These are phyloP conservation scores for Heterochromis multidens DNA, from an alignment of 2,113 vertebrate genomes.

Conservation along the genomic window DNA sequence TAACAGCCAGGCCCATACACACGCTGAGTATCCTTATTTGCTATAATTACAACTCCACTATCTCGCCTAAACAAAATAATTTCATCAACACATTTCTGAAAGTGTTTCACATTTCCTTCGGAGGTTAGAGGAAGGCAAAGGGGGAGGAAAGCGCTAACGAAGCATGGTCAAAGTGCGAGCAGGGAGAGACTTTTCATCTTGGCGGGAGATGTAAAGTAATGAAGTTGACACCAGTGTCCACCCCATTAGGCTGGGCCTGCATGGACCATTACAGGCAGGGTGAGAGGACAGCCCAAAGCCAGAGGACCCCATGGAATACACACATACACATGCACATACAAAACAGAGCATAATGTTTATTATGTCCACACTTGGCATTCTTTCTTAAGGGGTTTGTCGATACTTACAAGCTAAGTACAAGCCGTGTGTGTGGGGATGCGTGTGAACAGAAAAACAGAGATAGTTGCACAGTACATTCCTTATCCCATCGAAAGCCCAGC, in stretches of 20 bases:
- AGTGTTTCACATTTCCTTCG: slow-evolving; percentile 27
- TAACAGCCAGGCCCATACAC: background rate
- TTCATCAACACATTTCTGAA: slow-evolving; percentile 5
- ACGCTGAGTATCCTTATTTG: slow-evolving; percentile 6
- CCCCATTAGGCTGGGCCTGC: slow-evolving; percentile 77
- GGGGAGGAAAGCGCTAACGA: slow-evolving; percentile 39
- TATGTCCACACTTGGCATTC: slow-evolving; percentile 30
- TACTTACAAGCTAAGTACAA: slow-evolving; percentile 6
- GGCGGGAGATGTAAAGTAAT: slow-evolving; percentile 77
- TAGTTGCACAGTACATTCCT: background rate
- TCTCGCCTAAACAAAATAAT: slow-evolving; percentile 7
- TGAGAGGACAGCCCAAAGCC: slow-evolving; percentile 76
- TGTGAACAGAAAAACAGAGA: background rate
- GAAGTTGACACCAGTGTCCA: slow-evolving; percentile 77
- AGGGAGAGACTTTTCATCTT: slow-evolving; percentile 66
- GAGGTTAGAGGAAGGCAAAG: slow-evolving; percentile 33
- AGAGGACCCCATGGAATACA: slow-evolving; percentile 57
- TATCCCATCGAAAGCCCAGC: background rate
- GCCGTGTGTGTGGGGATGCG: background rate
- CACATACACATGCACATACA: slow-evolving; percentile 20
- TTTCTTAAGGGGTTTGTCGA: slow-evolving; percentile 28
- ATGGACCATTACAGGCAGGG: slow-evolving; percentile 77
- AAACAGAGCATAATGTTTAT: slow-evolving; percentile 14
- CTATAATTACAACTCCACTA: slow-evolving; percentile 21
- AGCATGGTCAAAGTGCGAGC: slow-evolving; percentile 39